phyloP scores from a whole-genome alignment of 2,888 invertebrate genomes.

The Lasioglossum oenotherae region DNA sequence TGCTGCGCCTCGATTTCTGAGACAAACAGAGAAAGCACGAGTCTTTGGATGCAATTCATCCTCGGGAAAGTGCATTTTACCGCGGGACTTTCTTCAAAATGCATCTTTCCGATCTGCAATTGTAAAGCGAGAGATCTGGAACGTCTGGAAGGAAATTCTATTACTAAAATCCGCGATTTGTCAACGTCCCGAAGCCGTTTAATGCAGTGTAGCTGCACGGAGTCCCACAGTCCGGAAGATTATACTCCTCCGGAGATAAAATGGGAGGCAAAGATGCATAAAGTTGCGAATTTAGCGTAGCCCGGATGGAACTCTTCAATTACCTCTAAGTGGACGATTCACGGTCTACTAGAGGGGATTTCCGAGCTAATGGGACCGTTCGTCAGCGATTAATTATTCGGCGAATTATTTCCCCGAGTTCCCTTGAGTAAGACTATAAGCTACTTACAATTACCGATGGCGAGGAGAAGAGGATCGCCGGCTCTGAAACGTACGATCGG shows the following conservation, averaged over 20 bases:
- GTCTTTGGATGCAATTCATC: not conserved
- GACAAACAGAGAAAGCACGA: not conserved
- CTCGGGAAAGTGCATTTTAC: not conserved
- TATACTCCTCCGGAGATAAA: not conserved
- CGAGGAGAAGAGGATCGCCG: not conserved
- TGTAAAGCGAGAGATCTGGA: not conserved
- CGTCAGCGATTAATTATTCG: not conserved
- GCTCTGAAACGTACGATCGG: not conserved
- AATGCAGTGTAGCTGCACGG: not conserved
- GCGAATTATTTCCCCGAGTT: not conserved
- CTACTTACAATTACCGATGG: conserved; percentile 6
- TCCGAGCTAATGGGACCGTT: not conserved
- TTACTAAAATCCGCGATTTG: not conserved
- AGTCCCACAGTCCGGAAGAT: not conserved
- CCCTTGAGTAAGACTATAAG: not conserved
- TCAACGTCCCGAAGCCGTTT: not conserved
- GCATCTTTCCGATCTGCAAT: not conserved
- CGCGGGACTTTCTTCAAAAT: not conserved
- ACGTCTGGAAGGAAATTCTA: not conserved
- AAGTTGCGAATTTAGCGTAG: not conserved
- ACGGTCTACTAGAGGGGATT: not conserved
- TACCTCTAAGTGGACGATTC: conserved; percentile 1
- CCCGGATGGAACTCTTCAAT: not conserved
- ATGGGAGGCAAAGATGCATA: not conserved
- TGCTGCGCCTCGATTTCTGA: not conserved